These are phyloP conservation scores for Synchiropus splendidus DNA, from an alignment of 2,113 vertebrate genomes.

Conservation along the genomic window DNA sequence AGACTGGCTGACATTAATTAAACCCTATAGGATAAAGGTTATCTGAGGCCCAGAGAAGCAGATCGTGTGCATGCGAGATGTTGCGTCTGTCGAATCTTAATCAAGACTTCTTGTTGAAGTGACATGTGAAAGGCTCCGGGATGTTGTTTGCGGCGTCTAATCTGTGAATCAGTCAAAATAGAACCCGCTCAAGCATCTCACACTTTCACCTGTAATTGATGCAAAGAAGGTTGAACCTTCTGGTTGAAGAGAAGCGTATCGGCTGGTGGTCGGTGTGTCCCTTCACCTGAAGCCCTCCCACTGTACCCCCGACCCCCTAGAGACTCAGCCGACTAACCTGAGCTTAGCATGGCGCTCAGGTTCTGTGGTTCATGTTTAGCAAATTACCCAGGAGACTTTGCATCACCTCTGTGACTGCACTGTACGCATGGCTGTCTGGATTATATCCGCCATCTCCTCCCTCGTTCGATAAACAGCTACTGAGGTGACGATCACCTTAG, in stretches of 20 bases:
- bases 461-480: constrained; percentile 34
- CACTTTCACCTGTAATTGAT: no score
- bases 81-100: constrained; percentile 59
- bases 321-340: constrained; percentile 70
- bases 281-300: constrained; percentile 58
- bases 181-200: no score
- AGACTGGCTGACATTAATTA: constrained; percentile 70
- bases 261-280: constrained; percentile 6
- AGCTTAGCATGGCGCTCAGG: constrained; percentile 58
- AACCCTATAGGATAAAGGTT: constrained; percentile 75
- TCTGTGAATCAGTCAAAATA: no score
- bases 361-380: constrained; percentile 70
- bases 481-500: constrained; percentile 36
- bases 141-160: constrained; percentile 1
- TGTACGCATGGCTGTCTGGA: constrained; percentile 71
- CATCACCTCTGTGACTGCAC: constrained; percentile 62
- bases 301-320: constrained; percentile 56
- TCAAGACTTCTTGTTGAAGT: constrained; percentile 57
- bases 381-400: constrained; percentile 63
- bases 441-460: constrained; percentile 33
- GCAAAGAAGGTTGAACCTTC: no score
- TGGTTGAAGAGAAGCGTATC: no score
- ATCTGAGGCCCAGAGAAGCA: constrained; percentile 66
- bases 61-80: constrained; percentile 47
- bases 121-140: constrained; percentile 26